Evolutionary conservation across 2,113 vertebrate species (phyloP), one percentile per base, ranked within the genome.

Genomic region (Tenrec ecaudatus): DNA sequence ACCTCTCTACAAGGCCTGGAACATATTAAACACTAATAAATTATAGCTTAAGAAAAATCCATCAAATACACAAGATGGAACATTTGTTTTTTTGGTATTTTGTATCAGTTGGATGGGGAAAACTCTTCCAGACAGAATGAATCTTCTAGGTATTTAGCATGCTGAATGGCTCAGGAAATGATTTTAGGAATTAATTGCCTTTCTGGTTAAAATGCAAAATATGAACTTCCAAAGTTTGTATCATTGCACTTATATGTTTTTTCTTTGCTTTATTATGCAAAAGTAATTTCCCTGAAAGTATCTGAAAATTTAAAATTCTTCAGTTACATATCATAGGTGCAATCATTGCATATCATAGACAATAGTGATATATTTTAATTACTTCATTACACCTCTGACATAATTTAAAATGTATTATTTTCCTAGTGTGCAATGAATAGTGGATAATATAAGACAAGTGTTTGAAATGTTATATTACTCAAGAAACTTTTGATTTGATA

Each of bases 191-290:
- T 92, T 79, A 83, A 86, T 87, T 91, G 47, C 31, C 29, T 89
- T 93, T 27, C 10, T 58, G n/a, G 29, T 87, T 68, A 92, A 97
- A 82, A 93, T 77, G 64, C 22, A 92, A 92, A 88, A 82, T 80
- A 82, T 75, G 64, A 81, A 88, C 33, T 84, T 60, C 5, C 25
- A 53, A 71, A 76, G 27, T 58, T 86, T 88, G 36, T 69, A 38
- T 87, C 77, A 75, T 15, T 77, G 86, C 53, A 40, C 29, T 64
- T 68, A 62, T 62, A 62, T 62, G 22, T 80, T 81, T 62, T 29
- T 10, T 6, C 20, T 64, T 0, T 66, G 69, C 36, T 90, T 83
- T 68, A 62, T 62, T 62, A 83, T 73, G 23, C 7, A 84, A 69
- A 89, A 73, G 31, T 62, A 47, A 69, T 78, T 90, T 93, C 76